Conservation (phyloP, 2,797 vertebrate species). For the Anabacerthia variegaticeps region DNA sequence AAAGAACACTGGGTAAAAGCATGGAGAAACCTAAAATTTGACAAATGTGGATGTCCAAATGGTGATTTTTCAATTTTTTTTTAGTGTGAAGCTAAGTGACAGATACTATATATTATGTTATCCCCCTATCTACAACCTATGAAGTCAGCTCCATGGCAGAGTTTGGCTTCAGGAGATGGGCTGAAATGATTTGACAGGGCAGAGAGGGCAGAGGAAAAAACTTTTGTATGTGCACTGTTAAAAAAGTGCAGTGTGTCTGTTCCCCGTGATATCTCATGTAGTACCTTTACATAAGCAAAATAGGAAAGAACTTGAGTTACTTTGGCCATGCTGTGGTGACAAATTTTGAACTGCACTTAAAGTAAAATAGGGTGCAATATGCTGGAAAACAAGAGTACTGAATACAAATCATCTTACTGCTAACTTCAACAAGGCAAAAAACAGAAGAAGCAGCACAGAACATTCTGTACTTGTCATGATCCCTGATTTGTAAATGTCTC, state of each 20-base stretch:
- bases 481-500: conserved; percentile 17
- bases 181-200: not conserved
- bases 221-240: not conserved
- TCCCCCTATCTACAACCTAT: not conserved
- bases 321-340: not conserved
- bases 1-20: not conserved
- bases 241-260: not conserved
- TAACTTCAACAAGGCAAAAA: conserved; percentile 1
- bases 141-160: not conserved
- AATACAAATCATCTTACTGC: conserved; percentile 19
- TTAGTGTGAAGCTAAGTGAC: not conserved
- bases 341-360: not conserved
- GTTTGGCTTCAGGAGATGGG: not conserved
- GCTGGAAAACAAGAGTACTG: not conserved
- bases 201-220: not conserved
- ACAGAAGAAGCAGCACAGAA: not conserved
- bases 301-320: not conserved
- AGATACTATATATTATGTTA: not conserved
- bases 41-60: not conserved
- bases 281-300: not conserved
- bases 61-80: not conserved
- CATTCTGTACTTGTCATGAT: conserved; percentile 37
- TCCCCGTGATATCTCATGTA: not conserved
- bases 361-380: not conserved
- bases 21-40: not conserved